Base-by-base conservation (phyloP, 2,113 vertebrate species). In the Lagopus leucura region DNA sequence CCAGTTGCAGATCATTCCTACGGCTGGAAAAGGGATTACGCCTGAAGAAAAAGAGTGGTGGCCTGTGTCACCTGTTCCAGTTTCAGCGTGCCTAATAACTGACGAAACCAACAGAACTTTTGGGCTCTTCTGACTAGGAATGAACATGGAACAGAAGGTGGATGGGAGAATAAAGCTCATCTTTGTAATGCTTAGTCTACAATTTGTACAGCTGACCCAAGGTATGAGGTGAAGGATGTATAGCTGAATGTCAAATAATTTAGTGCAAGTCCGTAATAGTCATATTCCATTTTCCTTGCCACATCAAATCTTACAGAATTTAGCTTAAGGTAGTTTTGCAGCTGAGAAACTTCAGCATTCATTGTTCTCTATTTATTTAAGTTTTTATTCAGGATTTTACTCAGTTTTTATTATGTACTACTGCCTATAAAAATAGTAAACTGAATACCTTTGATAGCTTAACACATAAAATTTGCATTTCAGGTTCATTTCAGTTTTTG, bases 151-250 rank as follows among this genome's bases (percentile, higher is more conserved):
- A 17, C 7, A 54, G 77, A 60, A 60, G 28, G 13, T 36, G 34
- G 11, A 15, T 0, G 1, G 22, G 30, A 66, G 32, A 65, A 34
- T 4, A 32, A 28, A 7, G 8, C 5, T n/a, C 4, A 11, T 19
- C 57, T 55, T n/a, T 55, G 50, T 32, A 13, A 27, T 15, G 27
- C 36, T 16, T 45, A 2, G 2, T 32, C 57, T 36, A 2, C 8
- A 32, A 15, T 50, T 12, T 50, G 27, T 40, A 25, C 21, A 22
- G 14, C 12, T 63, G n/a, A 40, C 45, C 6, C 16, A 36, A 22
- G n/a, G 7, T 36, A 77, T 21, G 25, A 48, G 40, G 25, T 45
- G 27, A 63, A 48, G 43, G 34, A 61, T 22, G 25, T 8, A 38
- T 34, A 63, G 30, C 25, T 63, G n/a, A 11, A 21, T 5, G 10